Conservation (phyloP, 2,888 invertebrate species). For the Hartigia nigra region DNA sequence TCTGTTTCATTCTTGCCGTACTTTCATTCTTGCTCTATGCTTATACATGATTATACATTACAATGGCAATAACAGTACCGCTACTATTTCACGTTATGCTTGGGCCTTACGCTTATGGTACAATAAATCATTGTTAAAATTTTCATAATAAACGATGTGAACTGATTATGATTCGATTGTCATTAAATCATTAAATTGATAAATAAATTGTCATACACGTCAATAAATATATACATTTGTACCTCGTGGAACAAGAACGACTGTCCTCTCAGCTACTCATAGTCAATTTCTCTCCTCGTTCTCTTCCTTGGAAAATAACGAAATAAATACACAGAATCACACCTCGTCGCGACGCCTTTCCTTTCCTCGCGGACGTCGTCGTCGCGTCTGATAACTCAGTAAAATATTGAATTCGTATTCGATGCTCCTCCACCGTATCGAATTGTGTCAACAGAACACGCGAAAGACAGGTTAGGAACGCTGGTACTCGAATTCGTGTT, state of each 20-base stretch:
- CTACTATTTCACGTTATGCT: too few species aligned
- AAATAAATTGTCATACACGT: not conserved
- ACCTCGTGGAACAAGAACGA: constrained; percentile 35
- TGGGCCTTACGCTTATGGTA: not conserved
- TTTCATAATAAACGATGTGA: not conserved
- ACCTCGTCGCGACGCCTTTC: not conserved
- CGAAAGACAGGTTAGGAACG: constrained; percentile 4
- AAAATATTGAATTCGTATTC: not conserved
- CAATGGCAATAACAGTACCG: not conserved
- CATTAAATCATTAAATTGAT: not conserved
- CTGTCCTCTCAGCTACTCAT: constrained; percentile 43
- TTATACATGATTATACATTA: not conserved
- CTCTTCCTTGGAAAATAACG: constrained; percentile 12
- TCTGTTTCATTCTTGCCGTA: not conserved
- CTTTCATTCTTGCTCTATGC: not conserved
- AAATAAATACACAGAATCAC: constrained; percentile 4
- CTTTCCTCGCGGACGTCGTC: not conserved
- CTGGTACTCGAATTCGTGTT: not conserved
- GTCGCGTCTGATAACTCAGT: not conserved
- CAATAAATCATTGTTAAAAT: not conserved
- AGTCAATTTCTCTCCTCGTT: constrained; percentile 26
- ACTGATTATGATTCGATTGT: not conserved
- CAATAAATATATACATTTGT: constrained; percentile 1
- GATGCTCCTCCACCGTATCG: not conserved
- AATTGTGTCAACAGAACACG: not conserved